Base-by-base conservation (phyloP, 2,888 invertebrate species). In the Lacanobia wlatinum region DNA sequence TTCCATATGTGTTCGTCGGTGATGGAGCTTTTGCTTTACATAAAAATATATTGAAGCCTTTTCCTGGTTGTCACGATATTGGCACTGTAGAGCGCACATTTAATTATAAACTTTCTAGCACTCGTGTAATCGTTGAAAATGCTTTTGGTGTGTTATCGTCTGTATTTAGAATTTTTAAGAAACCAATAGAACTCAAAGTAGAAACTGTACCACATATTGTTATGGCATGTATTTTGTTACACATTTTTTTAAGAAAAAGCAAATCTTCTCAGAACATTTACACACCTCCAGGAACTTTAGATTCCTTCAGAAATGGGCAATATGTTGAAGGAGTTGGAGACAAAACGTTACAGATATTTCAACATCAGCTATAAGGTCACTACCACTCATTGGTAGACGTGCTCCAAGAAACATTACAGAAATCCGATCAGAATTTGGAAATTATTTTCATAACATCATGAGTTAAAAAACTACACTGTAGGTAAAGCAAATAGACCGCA, bases 361-460 rank as follows among this genome's bases (percentile, higher is more conserved):
- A 21, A 4, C 52, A 52, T 52, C 52, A 52, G 52, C 52, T 52
- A 52, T 52, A 52, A 52, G 10, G 52, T 4, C 52, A 53, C 2
- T 53, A 23, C 53, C 53, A 53, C 53, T 53, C 38, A 61, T 70
- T 61, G 61, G 53, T 46, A 70, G 70, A 70, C 70, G 63, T 61
- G 60, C 63, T 56, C 63, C 70, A 56, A 70, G 63, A 50, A 70
- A 63, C 62, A 70, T 70, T 70, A 61, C 61, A 55, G 70, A 70
- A 70, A 70, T 70, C 38, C 70, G 70, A 70, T 61, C 70, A 61
- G 70, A 70, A 56, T 63, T 70, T 70, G 70, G 34, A 61, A 56
- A 70, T 62, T 70, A 70, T 63, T 70, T 70, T 70, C 38, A 70
- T 58, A 53, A 4, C 53, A 53, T 53, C 53, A n/a, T n/a, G n/a